phyloP scores from a whole-genome alignment of 2,797 vertebrate genomes.

The Tarsius wallacei region DNA sequence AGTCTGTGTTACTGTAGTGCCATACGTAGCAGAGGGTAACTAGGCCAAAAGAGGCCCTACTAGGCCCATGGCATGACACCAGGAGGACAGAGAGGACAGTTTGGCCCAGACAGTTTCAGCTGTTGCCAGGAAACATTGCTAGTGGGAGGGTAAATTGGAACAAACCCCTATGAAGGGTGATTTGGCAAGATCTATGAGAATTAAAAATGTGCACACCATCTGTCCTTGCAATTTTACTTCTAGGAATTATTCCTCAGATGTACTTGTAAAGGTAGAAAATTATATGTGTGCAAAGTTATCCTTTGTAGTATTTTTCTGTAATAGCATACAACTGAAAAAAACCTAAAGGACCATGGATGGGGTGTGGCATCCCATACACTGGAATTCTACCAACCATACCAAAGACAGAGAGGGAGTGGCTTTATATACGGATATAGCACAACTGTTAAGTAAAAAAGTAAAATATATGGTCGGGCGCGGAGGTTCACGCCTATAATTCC shows the following conservation, averaged over 20 bases:
- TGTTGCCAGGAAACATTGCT: constrained; percentile 68
- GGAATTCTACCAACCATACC: neutral
- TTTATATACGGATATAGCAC: neutral
- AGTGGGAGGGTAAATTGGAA: constrained; percentile 58
- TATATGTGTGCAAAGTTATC: neutral
- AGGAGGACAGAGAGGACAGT: constrained; percentile 51
- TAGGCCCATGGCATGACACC: neutral
- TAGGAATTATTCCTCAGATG: constrained; percentile 73
- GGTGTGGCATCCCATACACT: neutral
- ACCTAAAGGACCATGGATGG: neutral
- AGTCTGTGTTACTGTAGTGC: neutral
- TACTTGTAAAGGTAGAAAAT: constrained; percentile 41
- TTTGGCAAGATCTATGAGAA: constrained; percentile 58
- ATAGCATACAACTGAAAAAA: constrained; percentile 45
- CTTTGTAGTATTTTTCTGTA: neutral
- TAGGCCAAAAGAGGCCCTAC: constrained; percentile 49
- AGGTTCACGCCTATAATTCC: too few relatives aligned
- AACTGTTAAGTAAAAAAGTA: neutral
- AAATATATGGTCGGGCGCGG: neutral
- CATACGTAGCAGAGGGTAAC: neutral
- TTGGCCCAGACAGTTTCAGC: constrained; percentile 36
- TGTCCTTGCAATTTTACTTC: constrained; percentile 64
- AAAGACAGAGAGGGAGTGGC: neutral
- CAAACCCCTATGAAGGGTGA: constrained; percentile 5
- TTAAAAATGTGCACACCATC: constrained; percentile 70